These are phyloP conservation scores for Euthynnus affinis DNA, from an alignment of 2,797 vertebrate genomes.

Conservation along the genomic window DNA sequence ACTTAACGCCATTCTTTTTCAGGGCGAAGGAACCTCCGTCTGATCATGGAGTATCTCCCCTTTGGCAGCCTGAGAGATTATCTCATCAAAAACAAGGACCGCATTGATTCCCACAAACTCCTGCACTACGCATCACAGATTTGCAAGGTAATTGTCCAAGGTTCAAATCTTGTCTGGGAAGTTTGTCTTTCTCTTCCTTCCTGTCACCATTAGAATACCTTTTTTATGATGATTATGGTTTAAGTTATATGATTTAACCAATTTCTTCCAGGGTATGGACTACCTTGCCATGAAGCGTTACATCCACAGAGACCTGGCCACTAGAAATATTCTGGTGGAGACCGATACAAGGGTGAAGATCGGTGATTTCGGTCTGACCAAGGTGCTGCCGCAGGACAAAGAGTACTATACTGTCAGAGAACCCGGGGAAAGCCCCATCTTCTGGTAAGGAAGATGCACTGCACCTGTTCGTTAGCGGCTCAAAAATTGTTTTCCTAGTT, in stretches of 20 bases:
- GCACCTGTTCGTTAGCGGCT: neutral
- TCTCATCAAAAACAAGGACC: slow-evolving; percentile 94
- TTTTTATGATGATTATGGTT: no score
- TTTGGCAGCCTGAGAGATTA: slow-evolving; percentile 97
- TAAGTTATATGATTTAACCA: neutral
- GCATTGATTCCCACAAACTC: slow-evolving; percentile 94
- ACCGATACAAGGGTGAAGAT: slow-evolving; percentile 98
- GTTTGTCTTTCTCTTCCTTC: neutral
- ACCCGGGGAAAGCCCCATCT: slow-evolving; percentile 98
- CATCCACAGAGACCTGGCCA: slow-evolving; percentile 97
- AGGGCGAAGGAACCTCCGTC: slow-evolving; percentile 93
- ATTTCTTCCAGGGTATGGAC: slow-evolving; percentile 92
- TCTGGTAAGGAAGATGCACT: slow-evolving; percentile 89
- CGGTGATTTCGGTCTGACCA: slow-evolving; percentile 97
- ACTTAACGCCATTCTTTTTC: slow-evolving; percentile 23
- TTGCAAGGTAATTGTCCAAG: slow-evolving; percentile 90
- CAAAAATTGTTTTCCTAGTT: neutral
- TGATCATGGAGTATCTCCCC: slow-evolving; percentile 98
- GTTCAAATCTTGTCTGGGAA: neutral
- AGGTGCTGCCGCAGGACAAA: slow-evolving; percentile 97
- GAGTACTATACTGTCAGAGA: slow-evolving; percentile 98
- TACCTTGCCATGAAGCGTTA: slow-evolving; percentile 95
- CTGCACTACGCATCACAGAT: slow-evolving; percentile 95
- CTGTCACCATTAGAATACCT: neutral
- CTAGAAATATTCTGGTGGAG: slow-evolving; percentile 97